Conservation (phyloP, 2,113 vertebrate genomes). For the Oreamnos americanus region DNA sequence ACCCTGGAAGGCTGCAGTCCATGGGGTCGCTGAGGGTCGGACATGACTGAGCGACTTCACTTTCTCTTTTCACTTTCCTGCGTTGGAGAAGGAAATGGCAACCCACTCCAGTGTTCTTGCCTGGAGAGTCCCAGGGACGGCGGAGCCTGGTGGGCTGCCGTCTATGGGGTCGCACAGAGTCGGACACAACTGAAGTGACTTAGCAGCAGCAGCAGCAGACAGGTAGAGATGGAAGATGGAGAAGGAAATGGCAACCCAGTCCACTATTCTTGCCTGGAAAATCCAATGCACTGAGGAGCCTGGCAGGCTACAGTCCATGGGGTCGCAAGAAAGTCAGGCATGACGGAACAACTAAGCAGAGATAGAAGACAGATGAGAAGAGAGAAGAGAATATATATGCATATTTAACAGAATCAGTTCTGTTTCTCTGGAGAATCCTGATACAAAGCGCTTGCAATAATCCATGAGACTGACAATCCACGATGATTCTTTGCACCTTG, state of each 20-base stretch:
- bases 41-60: no score
- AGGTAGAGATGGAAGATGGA: neutral
- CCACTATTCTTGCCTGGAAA: neutral
- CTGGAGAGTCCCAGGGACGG: no score
- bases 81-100: no score
- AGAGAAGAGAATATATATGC: neutral
- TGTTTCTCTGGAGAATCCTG: neutral
- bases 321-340: neutral
- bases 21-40: no score
- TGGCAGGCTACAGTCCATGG: neutral
- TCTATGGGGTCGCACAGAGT: no score
- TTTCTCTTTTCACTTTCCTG: no score
- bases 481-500: neutral
- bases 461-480: neutral
- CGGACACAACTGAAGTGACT: no score
- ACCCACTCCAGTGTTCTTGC: no score
- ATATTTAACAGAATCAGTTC: neutral
- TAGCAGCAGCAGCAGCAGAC: neutral
- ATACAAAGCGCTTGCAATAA: neutral
- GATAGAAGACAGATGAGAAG: neutral
- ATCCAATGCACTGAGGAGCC: neutral
- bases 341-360: neutral
- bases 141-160: rapidly evolving
- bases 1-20: no score
- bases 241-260: neutral